A percentile compares a stretch with the other conserved stretches of the same genome.
Evolutionary conservation across 2,113 vertebrate species (phyloP).

Genomic region (Aplodontia rufa): DNA sequence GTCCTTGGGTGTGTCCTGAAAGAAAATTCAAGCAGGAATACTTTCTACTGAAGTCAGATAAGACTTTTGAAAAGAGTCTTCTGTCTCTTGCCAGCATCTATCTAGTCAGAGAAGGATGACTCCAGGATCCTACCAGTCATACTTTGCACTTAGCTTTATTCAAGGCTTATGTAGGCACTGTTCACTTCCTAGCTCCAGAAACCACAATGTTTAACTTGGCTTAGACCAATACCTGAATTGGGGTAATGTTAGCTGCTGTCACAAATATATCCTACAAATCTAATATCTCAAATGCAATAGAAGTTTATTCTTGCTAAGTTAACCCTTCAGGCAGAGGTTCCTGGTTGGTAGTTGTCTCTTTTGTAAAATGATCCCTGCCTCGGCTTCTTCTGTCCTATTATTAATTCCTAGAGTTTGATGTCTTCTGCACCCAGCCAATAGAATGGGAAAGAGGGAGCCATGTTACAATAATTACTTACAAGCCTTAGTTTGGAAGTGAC

Average conservation of each 20-base stretch:
- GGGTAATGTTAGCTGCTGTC: background rate
- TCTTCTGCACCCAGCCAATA: background rate
- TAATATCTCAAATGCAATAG: background rate
- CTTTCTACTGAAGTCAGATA: background rate
- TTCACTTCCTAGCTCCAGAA: background rate
- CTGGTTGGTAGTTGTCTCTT: background rate
- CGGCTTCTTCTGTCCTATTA: background rate
- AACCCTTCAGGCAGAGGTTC: background rate
- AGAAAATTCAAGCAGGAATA: background rate
- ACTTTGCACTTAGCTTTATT: background rate
- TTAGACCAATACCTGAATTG: background rate
- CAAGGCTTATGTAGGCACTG: background rate
- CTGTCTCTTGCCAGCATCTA: background rate
- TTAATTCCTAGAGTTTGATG: background rate
- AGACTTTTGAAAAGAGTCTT: background rate
- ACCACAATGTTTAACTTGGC: background rate
- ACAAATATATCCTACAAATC: background rate
- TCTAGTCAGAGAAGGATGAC: background rate
- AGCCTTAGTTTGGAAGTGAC: background rate
- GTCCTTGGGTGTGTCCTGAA: background rate
- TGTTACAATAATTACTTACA: background rate
- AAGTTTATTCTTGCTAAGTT: background rate
- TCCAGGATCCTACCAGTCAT: background rate
- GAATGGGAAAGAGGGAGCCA: background rate
- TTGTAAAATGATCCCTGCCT: background rate